Base-by-base conservation (phyloP, 2,888 invertebrate genomes). In the Frankliniella intonsa region DNA sequence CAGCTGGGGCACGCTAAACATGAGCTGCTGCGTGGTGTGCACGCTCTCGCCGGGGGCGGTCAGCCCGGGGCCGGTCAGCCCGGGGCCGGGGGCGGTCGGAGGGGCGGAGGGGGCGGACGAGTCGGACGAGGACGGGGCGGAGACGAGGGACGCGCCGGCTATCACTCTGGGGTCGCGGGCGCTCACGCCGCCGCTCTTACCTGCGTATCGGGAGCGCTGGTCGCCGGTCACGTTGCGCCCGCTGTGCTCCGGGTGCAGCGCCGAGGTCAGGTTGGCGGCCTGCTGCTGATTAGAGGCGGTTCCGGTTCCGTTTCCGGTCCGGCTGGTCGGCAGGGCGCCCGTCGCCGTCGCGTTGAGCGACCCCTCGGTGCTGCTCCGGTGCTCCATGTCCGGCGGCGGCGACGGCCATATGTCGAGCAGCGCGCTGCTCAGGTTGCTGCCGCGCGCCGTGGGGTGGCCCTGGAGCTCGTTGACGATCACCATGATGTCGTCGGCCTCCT, bases 21-120 rank as follows among this genome's bases (percentile, higher is more conserved):
- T 86, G 50, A 87, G 81, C 80, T 87, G 87, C 81, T 87, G 87
- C 81, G 85, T 85, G 10, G 86, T 85, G 84, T 86, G 86, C 51
- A 85, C 84, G 0, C 85, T 86, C 81, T 87, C 86, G 0, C 85
- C 86, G 1, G 86, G 86, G 1, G 86, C 86, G 50, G 84, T n/a
- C 17, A 2, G 19, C 65, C n/a, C 25, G 69, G 69, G 69, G 25
- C 17, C 82, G 69, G 17, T 17, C 7, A 12, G 25, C 55, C 55
- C 55, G 25, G 69, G 69, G 69, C n/a, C 82, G 69, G 17, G 81
- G 81, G n/a, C n/a, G 50, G n/a, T 82, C 81, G 55, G 69, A 25
- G 22, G 82, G 82, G 25, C 76, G 51, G n/a, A 80, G 22, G 19
- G 62, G 80, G 22, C 69, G 69, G 69, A 76, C 25, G 12, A 12